Evolutionary conservation across 2,113 vertebrate genomes (phyloP).

Genomic region (Chiloscyllium plagiosum): DNA sequence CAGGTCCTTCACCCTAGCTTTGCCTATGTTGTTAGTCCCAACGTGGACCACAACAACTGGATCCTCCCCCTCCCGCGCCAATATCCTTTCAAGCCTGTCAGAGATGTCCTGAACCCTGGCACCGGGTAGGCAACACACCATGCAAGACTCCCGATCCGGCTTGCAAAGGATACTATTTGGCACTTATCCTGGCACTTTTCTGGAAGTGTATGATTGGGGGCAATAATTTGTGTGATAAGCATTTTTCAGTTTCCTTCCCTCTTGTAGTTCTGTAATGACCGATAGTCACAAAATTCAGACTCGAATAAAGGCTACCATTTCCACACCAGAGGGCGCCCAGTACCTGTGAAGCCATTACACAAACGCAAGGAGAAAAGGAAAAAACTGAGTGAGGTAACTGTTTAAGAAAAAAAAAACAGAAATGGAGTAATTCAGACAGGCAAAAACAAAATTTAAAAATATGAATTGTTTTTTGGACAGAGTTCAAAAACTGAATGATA

Average conservation of each 20-base stretch:
- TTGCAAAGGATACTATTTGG: too few species aligned
- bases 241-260: background rate
- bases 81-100: too few species aligned
- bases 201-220: background rate
- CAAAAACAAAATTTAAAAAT: background rate
- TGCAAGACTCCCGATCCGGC: too few species aligned
- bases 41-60: too few species aligned
- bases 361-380: background rate
- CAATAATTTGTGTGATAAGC: background rate
- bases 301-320: background rate
- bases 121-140: too few species aligned
- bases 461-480: background rate
- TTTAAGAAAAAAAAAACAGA: background rate
- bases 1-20: too few species aligned
- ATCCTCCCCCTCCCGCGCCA: too few species aligned
- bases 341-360: background rate
- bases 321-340: slow-evolving; percentile 4
- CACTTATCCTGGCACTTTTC: background rate
- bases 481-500: background rate
- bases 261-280: background rate
- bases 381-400: background rate
- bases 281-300: background rate
- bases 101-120: too few species aligned
- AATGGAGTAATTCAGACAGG: background rate
- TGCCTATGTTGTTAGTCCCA: too few species aligned